Evolutionary conservation across 2,113 vertebrate species (phyloP), one percentile per base, ranked within the genome.

Genomic region (Dendropsophus ebraccatus): DNA sequence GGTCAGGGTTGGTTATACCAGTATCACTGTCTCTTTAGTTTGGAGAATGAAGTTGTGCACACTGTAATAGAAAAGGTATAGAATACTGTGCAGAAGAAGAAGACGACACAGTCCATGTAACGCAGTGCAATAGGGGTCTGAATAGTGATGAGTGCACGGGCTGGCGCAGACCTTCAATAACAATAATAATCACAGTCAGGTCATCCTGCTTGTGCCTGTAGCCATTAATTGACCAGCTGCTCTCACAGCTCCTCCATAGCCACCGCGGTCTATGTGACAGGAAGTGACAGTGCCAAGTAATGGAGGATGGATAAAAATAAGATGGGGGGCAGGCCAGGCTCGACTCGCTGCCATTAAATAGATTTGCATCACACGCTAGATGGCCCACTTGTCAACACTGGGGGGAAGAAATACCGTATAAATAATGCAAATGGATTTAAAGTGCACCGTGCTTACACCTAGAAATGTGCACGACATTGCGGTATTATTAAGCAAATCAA

Each of bases 211-310:
- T 37, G 60, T 81, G 78, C 78, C 78, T 81, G 56, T 25, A 81
- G 78, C 78, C 78, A 62, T 81, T 81, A 81, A 81, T 81, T 81
- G 78, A 81, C 56, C 78, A 81, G 78, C 78, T 81, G 78, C 78
- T 81, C 78, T 81, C 78, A 81, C 5, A 65, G 56, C 56, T 81
- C 78, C 60, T 45, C 54, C 77, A 80, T 80, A 47, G 77, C 77
- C 32, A 80, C 30, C 2, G 35, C 45, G 77, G 23, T 60, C 77
- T 81, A 81, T 81, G 35, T 65, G 78, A 81, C 78, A 65, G 78
- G 56, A 81, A 81, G 56, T 62, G 56, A 81, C 37, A 62, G 58
- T 81, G 78, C 78, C 78, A 81, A 81, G 78, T 65, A 47, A 37
- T 47, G n/a, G 28, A 65, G 78, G 56, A 65, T 62, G 78, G 78